Conservation (phyloP, 2,888 invertebrate species). For the Petrolisthes cinctipes region DNA sequence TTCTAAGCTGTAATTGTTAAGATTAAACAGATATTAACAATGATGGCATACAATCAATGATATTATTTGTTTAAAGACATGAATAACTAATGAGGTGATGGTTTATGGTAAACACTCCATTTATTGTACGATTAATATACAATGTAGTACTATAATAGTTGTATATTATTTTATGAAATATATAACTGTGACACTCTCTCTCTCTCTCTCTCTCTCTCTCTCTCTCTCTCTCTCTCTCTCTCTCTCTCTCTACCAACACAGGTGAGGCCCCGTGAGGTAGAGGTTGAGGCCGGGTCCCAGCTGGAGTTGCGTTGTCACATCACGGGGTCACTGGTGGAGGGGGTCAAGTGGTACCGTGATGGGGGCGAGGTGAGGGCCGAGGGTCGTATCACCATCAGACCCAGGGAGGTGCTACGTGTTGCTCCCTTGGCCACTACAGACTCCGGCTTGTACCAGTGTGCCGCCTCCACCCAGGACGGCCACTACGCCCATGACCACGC, state of each 20-base stretch:
- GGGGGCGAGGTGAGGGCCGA: constrained; percentile 66
- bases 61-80: no score
- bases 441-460: constrained; percentile 51
- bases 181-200: no score
- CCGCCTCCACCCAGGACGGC: constrained; percentile 40
- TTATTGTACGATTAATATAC: no score
- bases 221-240: no score
- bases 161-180: no score
- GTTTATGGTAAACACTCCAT: no score
- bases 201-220: no score
- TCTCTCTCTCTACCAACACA: constrained; percentile 22
- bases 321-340: constrained; percentile 69
- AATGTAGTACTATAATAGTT: no score
- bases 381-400: constrained; percentile 36
- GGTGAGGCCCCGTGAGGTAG: constrained; percentile 29
- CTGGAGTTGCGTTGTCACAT: constrained; percentile 70
- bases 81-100: no score
- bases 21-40: no score
- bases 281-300: constrained; percentile 69
- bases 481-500: constrained; percentile 54
- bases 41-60: no score
- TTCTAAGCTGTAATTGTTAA: no score
- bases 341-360: constrained; percentile 70
- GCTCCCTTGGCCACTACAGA: constrained; percentile 43
- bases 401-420: constrained; percentile 33